A percentile compares a stretch with the other conserved stretches of the same genome.
phyloP scores from a whole-genome alignment of 1,140 invertebrate genomes.

The Tetragnatha versicolor region DNA sequence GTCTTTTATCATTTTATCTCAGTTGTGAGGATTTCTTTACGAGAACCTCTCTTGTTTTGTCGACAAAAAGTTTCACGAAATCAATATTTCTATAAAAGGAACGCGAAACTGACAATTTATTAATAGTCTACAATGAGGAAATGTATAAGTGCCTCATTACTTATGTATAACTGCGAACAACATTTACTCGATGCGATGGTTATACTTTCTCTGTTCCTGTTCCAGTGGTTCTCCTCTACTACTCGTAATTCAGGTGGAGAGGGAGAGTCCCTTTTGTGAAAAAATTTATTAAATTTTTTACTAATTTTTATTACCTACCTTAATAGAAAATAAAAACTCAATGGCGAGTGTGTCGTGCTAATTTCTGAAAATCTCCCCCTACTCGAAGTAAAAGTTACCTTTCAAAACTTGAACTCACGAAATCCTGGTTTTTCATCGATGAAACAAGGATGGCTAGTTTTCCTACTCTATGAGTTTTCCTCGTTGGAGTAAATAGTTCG shows the following conservation, averaged over 20 bases:
- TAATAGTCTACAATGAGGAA: conserved; percentile 23
- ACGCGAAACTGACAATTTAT: conserved; percentile 3
- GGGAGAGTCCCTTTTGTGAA: neutral
- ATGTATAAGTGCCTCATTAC: neutral
- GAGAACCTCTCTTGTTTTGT: neutral
- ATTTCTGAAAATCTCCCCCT: too few relatives aligned
- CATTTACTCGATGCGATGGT: neutral
- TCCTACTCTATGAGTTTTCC: too few relatives aligned
- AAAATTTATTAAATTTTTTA: neutral
- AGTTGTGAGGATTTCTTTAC: neutral
- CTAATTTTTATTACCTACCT: neutral
- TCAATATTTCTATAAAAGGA: conserved; percentile 27
- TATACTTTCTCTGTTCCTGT: neutral
- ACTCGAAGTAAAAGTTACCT: too few relatives aligned
- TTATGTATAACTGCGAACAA: conserved; percentile 11
- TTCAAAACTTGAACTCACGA: too few relatives aligned
- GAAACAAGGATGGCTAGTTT: too few relatives aligned
- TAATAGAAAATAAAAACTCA: neutral
- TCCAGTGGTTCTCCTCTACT: too few relatives aligned
- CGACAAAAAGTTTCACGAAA: neutral
- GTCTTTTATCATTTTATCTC: neutral
- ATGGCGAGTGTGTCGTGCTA: too few relatives aligned
- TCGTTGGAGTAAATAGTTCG: too few relatives aligned
- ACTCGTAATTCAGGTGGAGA: too few relatives aligned
- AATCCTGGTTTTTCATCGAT: too few relatives aligned